Base-by-base conservation (phyloP, 2,888 invertebrate species). In the Cremastinae sp. region DNA sequence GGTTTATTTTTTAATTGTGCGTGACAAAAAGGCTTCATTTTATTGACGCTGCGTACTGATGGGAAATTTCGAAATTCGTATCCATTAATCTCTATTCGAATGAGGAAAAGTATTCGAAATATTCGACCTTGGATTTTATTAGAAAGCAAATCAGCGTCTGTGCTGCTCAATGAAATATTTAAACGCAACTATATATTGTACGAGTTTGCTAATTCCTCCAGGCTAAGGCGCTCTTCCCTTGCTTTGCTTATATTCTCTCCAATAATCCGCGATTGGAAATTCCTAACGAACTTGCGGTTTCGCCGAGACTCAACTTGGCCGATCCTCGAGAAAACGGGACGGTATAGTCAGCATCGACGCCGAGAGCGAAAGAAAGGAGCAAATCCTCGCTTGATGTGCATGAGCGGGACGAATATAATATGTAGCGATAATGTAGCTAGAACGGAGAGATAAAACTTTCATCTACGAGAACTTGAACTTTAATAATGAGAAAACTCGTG, bases 201-300 rank as follows among this genome's bases (percentile, higher is more conserved):
- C 10, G 69, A 73, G 59, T 65, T 59, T 73, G 59, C 45, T 12
- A 76, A 74, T 51, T 66, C 61, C 61, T 69, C 45, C 39, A 43
- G 28, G 56, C 43, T 55, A 55, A 55, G 53, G 49, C 66, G 20
- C 41, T n/a, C n/a, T 28, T 28, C 28, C 5, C 28, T 28, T 28
- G 28, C 28, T 5, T 28, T 28, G n/a, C n/a, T n/a, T n/a, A n/a
- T n/a, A 28, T 28, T 28, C 28, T 28, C 28, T 28, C 51, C 75
- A 70, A 75, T 75, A 75, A 78, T 75, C 65, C 70, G 61, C 73
- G 73, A 78, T 75, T 66, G 70, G 70, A 75, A 73, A 72, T 76
- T 74, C 75, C 74, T 39, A 39, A 12, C 37, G 74, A 74, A 71
- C 53, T 59, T 61, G 74, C 49, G 66, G 72, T 53, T 72, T 53